These are phyloP conservation scores for Oreocharis arfaki DNA, from an alignment of 2,113 vertebrate species.

Conservation along the genomic window DNA sequence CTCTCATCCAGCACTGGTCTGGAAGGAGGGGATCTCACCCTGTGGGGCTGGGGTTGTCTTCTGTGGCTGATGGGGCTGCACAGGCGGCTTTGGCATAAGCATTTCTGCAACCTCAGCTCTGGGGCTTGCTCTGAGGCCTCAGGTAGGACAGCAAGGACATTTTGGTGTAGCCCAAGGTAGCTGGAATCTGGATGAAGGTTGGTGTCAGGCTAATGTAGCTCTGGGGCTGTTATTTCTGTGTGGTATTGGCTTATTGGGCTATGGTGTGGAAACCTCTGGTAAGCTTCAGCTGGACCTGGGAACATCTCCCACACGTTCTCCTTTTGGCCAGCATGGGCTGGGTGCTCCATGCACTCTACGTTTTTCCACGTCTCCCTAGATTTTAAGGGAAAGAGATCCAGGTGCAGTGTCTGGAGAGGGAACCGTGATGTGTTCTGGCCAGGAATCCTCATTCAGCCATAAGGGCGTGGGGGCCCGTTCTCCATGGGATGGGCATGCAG, in stretches of 20 bases:
- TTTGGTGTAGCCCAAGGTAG: not conserved
- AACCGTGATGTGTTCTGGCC: not conserved
- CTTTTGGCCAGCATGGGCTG: not conserved
- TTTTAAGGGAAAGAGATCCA: not conserved
- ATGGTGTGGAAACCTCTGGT: not conserved
- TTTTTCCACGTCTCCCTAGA: not conserved
- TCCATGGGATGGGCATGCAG: fast-evolving
- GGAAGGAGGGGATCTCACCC: no score
- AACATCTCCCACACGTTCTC: not conserved
- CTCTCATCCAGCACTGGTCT: not conserved
- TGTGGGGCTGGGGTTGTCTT: not conserved
- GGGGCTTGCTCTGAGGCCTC: not conserved
- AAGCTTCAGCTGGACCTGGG: not conserved
- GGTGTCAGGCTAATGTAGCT: not conserved
- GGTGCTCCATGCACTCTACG: not conserved
- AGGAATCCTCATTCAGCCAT: not conserved
- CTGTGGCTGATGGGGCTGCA: not conserved
- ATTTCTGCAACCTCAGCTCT: not conserved
- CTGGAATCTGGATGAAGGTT: not conserved
- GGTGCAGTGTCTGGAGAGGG: not conserved
- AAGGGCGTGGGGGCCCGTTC: not conserved
- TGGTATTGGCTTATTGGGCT: not conserved
- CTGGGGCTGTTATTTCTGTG: not conserved
- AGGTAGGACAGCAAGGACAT: not conserved
- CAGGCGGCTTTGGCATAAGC: not conserved